These are phyloP conservation scores for Callocephalon fimbriatum DNA, from an alignment of 2,113 vertebrate genomes.

Conservation along the genomic window DNA sequence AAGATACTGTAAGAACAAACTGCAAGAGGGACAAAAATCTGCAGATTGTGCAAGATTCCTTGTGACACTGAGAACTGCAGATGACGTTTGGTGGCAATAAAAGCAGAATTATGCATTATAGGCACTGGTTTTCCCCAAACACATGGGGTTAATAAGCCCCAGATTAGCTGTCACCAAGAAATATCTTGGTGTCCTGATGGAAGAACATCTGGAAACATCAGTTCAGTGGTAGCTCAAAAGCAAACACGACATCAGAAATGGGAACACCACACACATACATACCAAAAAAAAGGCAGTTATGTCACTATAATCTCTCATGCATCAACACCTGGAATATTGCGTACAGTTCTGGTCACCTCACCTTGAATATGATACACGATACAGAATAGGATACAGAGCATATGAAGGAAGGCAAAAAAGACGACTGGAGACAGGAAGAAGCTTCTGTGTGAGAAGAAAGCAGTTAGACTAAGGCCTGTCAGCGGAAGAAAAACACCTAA, in stretches of 20 bases:
- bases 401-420: not conserved
- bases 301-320: not conserved
- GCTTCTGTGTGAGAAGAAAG: not conserved
- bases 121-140: not conserved
- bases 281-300: not conserved
- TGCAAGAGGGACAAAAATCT: not conserved
- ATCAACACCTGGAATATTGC: not conserved
- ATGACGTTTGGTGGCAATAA: not conserved
- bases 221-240: not conserved
- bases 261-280: not conserved
- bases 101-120: not conserved
- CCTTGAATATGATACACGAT: not conserved
- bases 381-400: not conserved
- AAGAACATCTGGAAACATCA: not conserved
- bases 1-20: not conserved
- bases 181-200: not conserved
- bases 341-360: not conserved
- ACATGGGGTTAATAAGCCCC: not conserved
- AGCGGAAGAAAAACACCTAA: not conserved
- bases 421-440: not conserved
- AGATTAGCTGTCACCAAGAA: not conserved
- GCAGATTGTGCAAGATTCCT: slow-evolving; percentile 32
- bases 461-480: not conserved
- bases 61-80: not conserved
- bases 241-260: not conserved